A percentile compares a stretch with the other conserved stretches of the same genome.
Evolutionary conservation across 2,888 invertebrate species (phyloP).

Genomic region (Synanthedon myopaeformis): DNA sequence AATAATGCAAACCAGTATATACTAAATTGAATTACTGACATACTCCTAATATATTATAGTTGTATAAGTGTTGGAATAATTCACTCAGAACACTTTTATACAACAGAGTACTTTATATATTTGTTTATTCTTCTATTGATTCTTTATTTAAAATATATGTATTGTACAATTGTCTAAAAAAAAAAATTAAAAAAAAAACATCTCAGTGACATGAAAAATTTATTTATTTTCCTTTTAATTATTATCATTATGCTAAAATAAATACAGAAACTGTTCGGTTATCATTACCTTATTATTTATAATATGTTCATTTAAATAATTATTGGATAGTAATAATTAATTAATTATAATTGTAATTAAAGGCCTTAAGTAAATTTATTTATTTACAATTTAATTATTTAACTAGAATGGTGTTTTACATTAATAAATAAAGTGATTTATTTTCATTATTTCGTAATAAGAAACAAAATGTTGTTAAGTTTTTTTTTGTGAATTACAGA

Average conservation of each 20-base stretch:
- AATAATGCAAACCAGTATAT: too few relatives aligned
- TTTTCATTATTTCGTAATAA: slow-evolving; percentile 7
- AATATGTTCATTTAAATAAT: slow-evolving; percentile 60
- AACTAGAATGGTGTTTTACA: slow-evolving; percentile 17
- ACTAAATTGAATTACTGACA: too few relatives aligned
- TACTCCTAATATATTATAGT: too few relatives aligned
- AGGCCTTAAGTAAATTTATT: slow-evolving; percentile 17
- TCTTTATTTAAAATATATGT: too few relatives aligned
- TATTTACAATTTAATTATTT: slow-evolving; percentile 30
- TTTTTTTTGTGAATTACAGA: too few relatives aligned
- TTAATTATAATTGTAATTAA: not conserved
- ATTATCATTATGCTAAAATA: slow-evolving; percentile 60
- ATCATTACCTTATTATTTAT: slow-evolving; percentile 52
- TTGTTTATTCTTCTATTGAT: too few relatives aligned
- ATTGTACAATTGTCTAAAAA: too few relatives aligned
- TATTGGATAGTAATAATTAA: slow-evolving; percentile 41
- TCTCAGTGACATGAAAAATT: slow-evolving; percentile 67
- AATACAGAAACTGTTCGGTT: slow-evolving; percentile 63
- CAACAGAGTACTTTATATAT: too few relatives aligned
- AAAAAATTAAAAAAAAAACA: not conserved
- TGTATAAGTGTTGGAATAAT: too few relatives aligned
- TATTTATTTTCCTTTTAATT: slow-evolving; percentile 65
- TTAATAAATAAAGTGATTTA: not conserved
- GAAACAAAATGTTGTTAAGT: slow-evolving; percentile 21
- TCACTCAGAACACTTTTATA: too few relatives aligned